Percentiles rank a stretch among this genome's conserved stretches.
These are phyloP conservation scores for Nerophis ophidion DNA, from an alignment of 2,113 vertebrate species.

Conservation along the genomic window DNA sequence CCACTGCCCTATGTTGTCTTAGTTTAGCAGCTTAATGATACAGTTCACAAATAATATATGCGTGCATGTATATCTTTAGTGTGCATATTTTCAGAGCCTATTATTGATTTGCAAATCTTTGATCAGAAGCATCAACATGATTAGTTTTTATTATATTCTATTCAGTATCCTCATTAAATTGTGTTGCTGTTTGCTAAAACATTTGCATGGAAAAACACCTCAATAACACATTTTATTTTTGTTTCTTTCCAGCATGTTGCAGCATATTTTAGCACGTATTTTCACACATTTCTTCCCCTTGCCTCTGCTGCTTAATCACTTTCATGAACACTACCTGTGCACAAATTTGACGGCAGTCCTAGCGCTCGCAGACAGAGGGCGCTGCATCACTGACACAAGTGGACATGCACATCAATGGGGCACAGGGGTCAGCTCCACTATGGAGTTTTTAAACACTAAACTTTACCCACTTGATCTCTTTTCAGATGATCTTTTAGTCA, in stretches of 20 bases:
- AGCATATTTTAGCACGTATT: conserved; percentile 32
- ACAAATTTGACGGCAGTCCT: conserved; percentile 21
- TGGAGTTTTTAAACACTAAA: too few species aligned
- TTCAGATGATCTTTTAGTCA: too few species aligned
- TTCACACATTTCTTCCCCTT: conserved; percentile 33
- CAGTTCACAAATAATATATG: not conserved
- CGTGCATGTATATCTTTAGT: not conserved
- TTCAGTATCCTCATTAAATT: too few species aligned
- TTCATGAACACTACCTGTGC: too few species aligned
- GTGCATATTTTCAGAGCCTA: not conserved
- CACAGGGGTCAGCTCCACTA: not conserved
- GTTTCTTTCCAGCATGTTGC: conserved; percentile 44
- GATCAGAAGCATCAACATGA: too few species aligned
- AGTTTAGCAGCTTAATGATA: not conserved
- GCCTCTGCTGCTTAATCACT: conserved; percentile 3
- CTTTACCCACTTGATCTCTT: not conserved
- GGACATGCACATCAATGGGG: conserved; percentile 12
- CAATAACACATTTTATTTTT: conserved; percentile 7
- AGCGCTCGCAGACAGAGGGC: conserved; percentile 57
- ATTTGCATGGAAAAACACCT: conserved; percentile 9
- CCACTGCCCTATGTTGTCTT: not conserved
- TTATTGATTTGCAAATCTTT: not conserved
- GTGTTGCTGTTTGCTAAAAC: too few species aligned
- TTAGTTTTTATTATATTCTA: too few species aligned
- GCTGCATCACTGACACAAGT: conserved; percentile 44